These are phyloP conservation scores for Synergus laeviventris DNA, from an alignment of 2,888 invertebrate species.

Conservation along the genomic window DNA sequence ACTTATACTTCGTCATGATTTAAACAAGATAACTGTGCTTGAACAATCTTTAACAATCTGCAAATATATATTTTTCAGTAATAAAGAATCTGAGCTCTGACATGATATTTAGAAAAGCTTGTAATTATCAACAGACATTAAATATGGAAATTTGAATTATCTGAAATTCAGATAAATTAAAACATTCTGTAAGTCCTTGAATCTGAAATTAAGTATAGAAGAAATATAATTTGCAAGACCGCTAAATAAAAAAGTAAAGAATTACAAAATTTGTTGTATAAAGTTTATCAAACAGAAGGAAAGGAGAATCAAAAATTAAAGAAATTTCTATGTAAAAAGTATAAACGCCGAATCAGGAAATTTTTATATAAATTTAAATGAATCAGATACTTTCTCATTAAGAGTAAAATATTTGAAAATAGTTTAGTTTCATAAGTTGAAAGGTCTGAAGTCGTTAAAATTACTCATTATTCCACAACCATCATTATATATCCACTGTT, in stretches of 20 bases:
- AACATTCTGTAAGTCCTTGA: not conserved
- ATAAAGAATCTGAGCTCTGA: not conserved
- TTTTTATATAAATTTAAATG: not conserved
- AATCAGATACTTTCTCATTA: not conserved
- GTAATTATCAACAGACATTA: not conserved
- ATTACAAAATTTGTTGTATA: too few relatives aligned
- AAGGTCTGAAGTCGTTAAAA: constrained; percentile 26
- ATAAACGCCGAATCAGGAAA: too few relatives aligned
- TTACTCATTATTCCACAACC: constrained; percentile 39
- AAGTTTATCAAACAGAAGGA: too few relatives aligned
- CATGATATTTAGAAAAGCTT: not conserved
- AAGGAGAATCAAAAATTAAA: too few relatives aligned
- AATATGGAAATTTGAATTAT: not conserved
- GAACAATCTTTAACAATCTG: constrained; percentile 29
- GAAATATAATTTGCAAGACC: not conserved
- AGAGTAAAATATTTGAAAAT: not conserved
- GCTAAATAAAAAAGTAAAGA: not conserved
- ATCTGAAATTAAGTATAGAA: not conserved
- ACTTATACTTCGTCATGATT: constrained; percentile 14
- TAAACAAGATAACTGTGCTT: constrained; percentile 35
- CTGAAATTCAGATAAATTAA: not conserved
- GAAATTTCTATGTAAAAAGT: too few relatives aligned
- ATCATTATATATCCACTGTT: constrained; percentile 45
- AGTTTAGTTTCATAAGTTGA: not conserved
- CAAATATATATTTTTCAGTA: constrained; percentile 18